phyloP scores from a whole-genome alignment of 2,797 vertebrate species.

The Anguilla megastoma region DNA sequence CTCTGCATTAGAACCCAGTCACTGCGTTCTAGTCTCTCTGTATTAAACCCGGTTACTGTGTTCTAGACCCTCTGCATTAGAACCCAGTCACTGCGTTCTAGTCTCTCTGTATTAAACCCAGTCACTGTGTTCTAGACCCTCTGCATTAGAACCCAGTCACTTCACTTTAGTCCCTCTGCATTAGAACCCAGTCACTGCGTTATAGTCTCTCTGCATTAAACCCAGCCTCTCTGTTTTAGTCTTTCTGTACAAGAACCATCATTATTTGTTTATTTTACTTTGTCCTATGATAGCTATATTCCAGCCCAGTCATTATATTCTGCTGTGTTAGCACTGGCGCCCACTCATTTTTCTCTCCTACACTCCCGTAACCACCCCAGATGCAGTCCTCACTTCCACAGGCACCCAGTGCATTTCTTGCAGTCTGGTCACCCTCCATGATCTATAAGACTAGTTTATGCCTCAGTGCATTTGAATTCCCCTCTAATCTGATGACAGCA shows the following conservation, averaged over 20 bases:
- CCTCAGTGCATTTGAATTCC: not conserved
- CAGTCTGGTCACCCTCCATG: not conserved
- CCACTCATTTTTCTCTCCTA: not conserved
- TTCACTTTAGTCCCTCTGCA: conserved; percentile 46
- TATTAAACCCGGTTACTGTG: conserved; percentile 40
- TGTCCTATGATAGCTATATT: conserved; percentile 54
- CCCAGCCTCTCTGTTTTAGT: conserved; percentile 23
- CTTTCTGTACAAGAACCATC: conserved; percentile 50
- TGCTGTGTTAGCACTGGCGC: conserved; percentile 23
- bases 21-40: not conserved
- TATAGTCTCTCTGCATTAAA: not conserved
- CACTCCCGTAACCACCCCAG: conserved; percentile 1
- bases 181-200: not conserved
- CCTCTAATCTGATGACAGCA: not conserved
- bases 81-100: not conserved
- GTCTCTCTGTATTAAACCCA: not conserved
- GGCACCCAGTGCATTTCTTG: not conserved
- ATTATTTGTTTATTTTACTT: conserved; percentile 58
- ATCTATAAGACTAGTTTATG: not conserved
- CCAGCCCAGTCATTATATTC: conserved; percentile 51
- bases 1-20: not conserved
- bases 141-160: conserved; percentile 51
- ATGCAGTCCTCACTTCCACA: not conserved
- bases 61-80: conserved; percentile 47
- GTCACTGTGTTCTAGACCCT: conserved; percentile 33